phyloP scores from a whole-genome alignment of 2,797 vertebrate genomes.

The Xenopus petersii region DNA sequence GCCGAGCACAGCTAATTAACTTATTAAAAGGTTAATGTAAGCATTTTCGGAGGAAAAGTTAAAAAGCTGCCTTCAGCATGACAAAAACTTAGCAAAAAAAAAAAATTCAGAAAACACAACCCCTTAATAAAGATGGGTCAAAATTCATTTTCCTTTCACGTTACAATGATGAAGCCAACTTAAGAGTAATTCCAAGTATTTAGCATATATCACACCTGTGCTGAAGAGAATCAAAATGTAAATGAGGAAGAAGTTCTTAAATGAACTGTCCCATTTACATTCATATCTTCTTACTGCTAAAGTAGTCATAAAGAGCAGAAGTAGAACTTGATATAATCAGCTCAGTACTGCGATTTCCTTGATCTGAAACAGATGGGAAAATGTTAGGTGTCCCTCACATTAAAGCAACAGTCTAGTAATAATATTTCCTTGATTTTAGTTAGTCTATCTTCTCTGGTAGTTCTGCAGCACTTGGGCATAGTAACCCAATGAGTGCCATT shows the following conservation, averaged over 20 bases:
- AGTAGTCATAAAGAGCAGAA: constrained; percentile 5
- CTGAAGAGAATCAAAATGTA: constrained; percentile 39
- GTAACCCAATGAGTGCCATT: too few relatives aligned
- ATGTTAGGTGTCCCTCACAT: too few relatives aligned
- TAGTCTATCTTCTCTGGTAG: too few relatives aligned
- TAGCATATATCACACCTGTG: constrained; percentile 40
- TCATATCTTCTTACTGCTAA: constrained; percentile 36
- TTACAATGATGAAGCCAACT: constrained; percentile 36
- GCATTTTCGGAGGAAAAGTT: constrained; percentile 43
- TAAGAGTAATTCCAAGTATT: constrained; percentile 30
- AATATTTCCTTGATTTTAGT: too few relatives aligned
- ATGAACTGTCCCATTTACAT: constrained; percentile 37
- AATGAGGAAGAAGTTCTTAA: constrained; percentile 40
- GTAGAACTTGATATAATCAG: too few relatives aligned
- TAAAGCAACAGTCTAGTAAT: too few relatives aligned
- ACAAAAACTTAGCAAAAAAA: constrained; percentile 18
- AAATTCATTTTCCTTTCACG: constrained; percentile 16
- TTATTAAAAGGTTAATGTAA: constrained; percentile 50
- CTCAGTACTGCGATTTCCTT: too few relatives aligned
- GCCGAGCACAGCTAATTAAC: constrained; percentile 40
- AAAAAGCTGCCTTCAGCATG: constrained; percentile 39
- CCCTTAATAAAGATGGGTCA: constrained; percentile 35
- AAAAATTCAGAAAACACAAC: background rate
- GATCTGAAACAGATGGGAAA: too few relatives aligned
- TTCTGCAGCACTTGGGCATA: too few relatives aligned